Evolutionary conservation across 2,888 invertebrate genomes (phyloP).

Genomic region (Ditula angustiorana): DNA sequence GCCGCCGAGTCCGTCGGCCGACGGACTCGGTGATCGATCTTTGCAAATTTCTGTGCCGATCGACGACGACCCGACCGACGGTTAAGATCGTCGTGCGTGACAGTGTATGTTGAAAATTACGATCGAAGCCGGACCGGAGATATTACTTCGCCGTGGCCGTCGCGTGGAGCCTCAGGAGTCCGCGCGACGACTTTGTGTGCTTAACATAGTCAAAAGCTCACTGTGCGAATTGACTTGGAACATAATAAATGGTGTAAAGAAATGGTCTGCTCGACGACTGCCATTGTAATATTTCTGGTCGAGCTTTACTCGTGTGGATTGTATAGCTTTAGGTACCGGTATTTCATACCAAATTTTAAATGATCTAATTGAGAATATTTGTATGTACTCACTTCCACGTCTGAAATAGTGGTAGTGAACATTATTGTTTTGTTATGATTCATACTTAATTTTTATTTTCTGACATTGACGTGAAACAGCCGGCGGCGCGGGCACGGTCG

Average conservation of each 20-base stretch:
- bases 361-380: conserved; percentile 2
- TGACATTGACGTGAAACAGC: background rate
- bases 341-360: conserved; percentile 1
- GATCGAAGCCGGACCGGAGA: background rate
- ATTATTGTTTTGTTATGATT: background rate
- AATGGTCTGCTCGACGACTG: background rate
- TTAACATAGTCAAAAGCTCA: background rate
- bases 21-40: too few relatives aligned
- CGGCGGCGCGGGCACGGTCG: background rate
- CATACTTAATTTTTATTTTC: background rate
- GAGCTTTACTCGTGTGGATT: background rate
- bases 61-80: background rate
- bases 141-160: too few relatives aligned
- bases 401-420: background rate
- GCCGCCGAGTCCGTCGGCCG: background rate
- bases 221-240: background rate
- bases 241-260: background rate
- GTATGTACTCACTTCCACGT: background rate
- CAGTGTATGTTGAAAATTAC: background rate
- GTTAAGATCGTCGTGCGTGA: background rate
- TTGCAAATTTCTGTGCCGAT: background rate
- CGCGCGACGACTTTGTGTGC: too few relatives aligned
- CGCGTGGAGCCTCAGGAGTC: too few relatives aligned
- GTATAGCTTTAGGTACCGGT: conserved; percentile 1
- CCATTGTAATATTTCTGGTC: background rate